Conservation (phyloP, 1,140 invertebrate genomes). For the Drosophila paulistorum region DNA sequence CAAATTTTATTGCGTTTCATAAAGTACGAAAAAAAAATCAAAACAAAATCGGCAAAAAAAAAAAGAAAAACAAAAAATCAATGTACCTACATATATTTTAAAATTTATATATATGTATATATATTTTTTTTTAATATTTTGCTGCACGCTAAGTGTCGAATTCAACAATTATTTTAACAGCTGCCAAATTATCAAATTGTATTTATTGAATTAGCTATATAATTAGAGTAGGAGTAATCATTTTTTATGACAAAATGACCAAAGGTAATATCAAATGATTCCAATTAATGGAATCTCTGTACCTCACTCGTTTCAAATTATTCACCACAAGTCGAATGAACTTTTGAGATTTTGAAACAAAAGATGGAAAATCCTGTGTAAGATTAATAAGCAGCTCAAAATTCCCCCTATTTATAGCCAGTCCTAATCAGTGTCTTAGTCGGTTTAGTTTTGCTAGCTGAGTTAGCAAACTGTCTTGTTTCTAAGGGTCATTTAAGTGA, state of each 20-base stretch:
- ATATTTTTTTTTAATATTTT: slow-evolving; percentile 22
- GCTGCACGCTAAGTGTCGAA: slow-evolving; percentile 29
- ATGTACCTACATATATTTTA: slow-evolving; percentile 26
- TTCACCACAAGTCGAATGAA: too few relatives aligned
- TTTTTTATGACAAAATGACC: background rate
- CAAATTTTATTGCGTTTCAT: slow-evolving; percentile 71
- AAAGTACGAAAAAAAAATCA: slow-evolving; percentile 45
- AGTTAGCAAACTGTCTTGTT: too few relatives aligned
- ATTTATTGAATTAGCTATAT: slow-evolving; percentile 17
- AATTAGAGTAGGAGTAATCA: slow-evolving; percentile 23
- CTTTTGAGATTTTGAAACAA: too few relatives aligned
- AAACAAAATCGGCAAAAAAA: slow-evolving; percentile 26
- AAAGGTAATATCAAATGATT: too few relatives aligned
- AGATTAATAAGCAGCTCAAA: too few relatives aligned
- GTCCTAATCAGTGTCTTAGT: too few relatives aligned
- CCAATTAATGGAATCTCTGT: too few relatives aligned
- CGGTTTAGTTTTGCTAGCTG: too few relatives aligned
- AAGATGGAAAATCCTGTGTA: too few relatives aligned
- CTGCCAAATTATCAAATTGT: slow-evolving; percentile 44
- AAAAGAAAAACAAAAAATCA: slow-evolving; percentile 13
- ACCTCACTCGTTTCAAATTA: too few relatives aligned
- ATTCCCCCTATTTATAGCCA: too few relatives aligned
- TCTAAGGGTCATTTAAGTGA: too few relatives aligned
- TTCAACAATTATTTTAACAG: slow-evolving; percentile 48
- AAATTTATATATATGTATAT: slow-evolving; percentile 65